Conservation (phyloP, 2,888 invertebrate genomes). For the Zaprionus lineosus region DNA sequence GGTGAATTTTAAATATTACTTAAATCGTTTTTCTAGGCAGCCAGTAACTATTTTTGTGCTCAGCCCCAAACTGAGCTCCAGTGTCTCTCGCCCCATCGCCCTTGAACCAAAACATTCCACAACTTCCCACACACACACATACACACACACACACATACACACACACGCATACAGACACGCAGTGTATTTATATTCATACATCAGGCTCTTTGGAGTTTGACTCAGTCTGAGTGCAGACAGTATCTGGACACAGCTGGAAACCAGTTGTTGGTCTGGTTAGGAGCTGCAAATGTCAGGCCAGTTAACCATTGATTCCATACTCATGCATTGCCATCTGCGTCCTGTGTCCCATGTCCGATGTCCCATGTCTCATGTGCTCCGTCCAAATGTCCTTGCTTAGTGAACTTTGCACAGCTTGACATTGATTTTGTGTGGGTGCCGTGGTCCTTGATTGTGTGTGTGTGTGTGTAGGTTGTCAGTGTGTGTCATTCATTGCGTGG, state of each 20-base stretch:
- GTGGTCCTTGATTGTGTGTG: slow-evolving; percentile 1
- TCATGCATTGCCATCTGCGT: slow-evolving; percentile 1
- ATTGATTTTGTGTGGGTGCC: slow-evolving; percentile 58
- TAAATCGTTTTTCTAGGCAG: slow-evolving; percentile 12
- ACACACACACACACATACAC: slow-evolving; percentile 29
- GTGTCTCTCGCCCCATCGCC: slow-evolving; percentile 18
- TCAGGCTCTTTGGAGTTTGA: background rate
- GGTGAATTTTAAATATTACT: slow-evolving; percentile 38
- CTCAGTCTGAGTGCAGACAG: slow-evolving; percentile 6
- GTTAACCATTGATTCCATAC: slow-evolving; percentile 53
- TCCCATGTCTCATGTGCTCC: no score
- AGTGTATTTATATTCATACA: background rate
- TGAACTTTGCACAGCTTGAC: slow-evolving; percentile 65
- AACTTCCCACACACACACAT: slow-evolving; percentile 35
- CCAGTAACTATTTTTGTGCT: slow-evolving; percentile 39
- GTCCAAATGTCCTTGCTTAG: slow-evolving; percentile 61
- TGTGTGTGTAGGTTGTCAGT: no score
- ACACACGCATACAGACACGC: no score
- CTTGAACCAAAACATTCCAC: slow-evolving; percentile 39
- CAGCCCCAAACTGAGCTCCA: background rate
- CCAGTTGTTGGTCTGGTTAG: slow-evolving; percentile 48
- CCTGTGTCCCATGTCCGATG: slow-evolving; percentile 18
- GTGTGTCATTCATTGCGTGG: no score
- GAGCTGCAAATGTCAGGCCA: slow-evolving; percentile 60
- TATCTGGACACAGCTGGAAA: slow-evolving; percentile 65